Base-by-base conservation (phyloP, 1,140 invertebrate species). In the Brachionus sp. region DNA sequence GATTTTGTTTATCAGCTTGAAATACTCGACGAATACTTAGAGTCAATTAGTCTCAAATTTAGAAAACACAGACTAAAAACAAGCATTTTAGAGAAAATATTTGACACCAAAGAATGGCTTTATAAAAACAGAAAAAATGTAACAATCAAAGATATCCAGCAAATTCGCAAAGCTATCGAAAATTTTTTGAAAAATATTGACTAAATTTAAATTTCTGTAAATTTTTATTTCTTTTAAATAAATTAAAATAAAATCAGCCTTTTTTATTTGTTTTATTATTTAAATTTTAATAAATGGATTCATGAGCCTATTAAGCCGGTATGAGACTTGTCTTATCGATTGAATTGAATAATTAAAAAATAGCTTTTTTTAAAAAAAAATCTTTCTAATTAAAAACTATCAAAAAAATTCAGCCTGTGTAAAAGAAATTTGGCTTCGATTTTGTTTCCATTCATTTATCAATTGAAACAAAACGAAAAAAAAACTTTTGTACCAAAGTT, bases 51-150 rank as follows among this genome's bases (percentile, higher is more conserved):
- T 57, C 1, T 62, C 12, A 80, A 80, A 62, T 80, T 62, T 35
- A 39, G 62, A 80, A 66, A 80, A 23, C 77, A 80, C 29, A 80
- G 62, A 12, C 23, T 16, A 10, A 42, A 23, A 5, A 5, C 6
- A 3, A 23, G 1, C 13, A 80, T 80, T 37, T 13, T 80, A 13
- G 77, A 80, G 0, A 80, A 80, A 80, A 19, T 80, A 23, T 80
- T 80, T 19, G 50, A 80, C 29, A 80, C 77, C 29, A 80, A 80
- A 62, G 77, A 80, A 66, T 80, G 77, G 77, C 37, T 80, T 3
- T 80, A 80, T 25, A 57, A 80, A 37, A 80, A 80, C 19, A 35
- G 77, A 62, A 25, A 53, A 35, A 62, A 37, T 23, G 50, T 80
- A 5, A n/a, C 50, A 5, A 80, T 66, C 5, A 44, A 80, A 16